Conservation (phyloP, 2,113 vertebrate genomes). For the Fukomys damarensis region DNA sequence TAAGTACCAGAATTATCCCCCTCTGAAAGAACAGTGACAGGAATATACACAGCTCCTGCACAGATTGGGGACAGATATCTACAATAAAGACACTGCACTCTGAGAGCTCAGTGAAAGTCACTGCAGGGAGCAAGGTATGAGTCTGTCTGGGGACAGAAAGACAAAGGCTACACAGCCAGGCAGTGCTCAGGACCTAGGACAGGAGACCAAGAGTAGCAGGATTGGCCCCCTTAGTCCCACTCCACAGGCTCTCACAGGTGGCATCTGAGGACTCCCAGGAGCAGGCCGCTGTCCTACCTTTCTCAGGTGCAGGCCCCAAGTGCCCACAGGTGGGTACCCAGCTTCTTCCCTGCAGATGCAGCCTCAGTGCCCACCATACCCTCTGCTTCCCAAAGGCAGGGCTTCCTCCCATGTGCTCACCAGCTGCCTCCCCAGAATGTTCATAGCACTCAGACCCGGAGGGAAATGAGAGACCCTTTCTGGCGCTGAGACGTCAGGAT, state of each 20-base stretch:
- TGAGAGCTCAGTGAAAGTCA: background rate
- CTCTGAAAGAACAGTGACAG: background rate
- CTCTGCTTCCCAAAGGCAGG: background rate
- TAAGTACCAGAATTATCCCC: too few relatives aligned
- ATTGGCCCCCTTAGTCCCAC: background rate
- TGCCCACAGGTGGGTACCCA: rapidly evolving
- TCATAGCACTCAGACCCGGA: background rate
- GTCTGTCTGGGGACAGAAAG: background rate
- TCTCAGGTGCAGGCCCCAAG: background rate
- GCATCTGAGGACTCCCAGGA: background rate
- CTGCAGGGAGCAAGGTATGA: background rate
- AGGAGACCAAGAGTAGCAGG: background rate
- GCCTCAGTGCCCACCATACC: background rate
- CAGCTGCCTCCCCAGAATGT: background rate
- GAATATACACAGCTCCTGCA: background rate
- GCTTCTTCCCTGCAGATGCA: background rate
- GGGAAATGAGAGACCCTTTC: background rate
- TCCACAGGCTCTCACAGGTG: background rate
- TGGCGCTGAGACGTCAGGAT: background rate
- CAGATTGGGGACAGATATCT: background rate
- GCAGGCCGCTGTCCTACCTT: background rate
- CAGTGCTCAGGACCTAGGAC: background rate
- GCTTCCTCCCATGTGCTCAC: background rate
- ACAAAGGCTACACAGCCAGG: background rate
- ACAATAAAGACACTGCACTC: background rate